phyloP scores from a whole-genome alignment of 2,113 vertebrate species.

The Notarius quadriscutis region DNA sequence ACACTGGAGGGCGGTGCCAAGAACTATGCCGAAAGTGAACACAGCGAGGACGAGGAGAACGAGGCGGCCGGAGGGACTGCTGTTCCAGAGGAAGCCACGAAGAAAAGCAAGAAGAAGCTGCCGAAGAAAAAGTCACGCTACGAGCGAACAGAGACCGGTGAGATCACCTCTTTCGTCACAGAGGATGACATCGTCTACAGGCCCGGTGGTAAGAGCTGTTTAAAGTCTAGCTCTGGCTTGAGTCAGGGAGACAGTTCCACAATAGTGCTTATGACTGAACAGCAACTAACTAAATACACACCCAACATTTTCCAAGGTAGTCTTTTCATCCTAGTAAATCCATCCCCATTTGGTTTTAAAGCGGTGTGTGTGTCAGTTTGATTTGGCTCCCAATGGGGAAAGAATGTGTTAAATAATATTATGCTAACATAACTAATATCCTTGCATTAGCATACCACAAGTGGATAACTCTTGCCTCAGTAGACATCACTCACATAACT shows the following conservation, averaged over 20 bases:
- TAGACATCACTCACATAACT: not conserved
- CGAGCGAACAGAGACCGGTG: constrained; percentile 90
- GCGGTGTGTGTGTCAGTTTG: not conserved
- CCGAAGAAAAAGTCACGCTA: constrained; percentile 97
- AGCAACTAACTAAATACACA: constrained; percentile 10
- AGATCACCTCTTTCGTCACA: constrained; percentile 95
- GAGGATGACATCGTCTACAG: constrained; percentile 95
- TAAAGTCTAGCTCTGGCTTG: not conserved
- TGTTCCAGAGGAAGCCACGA: constrained; percentile 83
- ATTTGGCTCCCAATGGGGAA: not conserved
- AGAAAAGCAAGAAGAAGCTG: constrained; percentile 94
- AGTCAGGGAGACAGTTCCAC: not conserved
- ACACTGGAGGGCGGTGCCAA: constrained; percentile 94
- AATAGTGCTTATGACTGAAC: constrained; percentile 10
- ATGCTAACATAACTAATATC: constrained; percentile 31
- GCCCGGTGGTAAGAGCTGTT: constrained; percentile 84
- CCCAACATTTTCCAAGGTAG: not conserved
- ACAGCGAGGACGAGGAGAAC: constrained; percentile 96
- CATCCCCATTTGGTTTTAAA: not conserved
- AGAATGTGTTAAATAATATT: constrained; percentile 26
- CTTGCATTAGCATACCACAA: constrained; percentile 10
- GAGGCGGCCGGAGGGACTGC: constrained; percentile 84
- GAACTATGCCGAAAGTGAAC: constrained; percentile 98
- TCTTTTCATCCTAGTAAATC: not conserved
- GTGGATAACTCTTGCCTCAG: not conserved